Base-by-base conservation (phyloP, 2,113 vertebrate genomes). In the Bufo gargarizans region DNA sequence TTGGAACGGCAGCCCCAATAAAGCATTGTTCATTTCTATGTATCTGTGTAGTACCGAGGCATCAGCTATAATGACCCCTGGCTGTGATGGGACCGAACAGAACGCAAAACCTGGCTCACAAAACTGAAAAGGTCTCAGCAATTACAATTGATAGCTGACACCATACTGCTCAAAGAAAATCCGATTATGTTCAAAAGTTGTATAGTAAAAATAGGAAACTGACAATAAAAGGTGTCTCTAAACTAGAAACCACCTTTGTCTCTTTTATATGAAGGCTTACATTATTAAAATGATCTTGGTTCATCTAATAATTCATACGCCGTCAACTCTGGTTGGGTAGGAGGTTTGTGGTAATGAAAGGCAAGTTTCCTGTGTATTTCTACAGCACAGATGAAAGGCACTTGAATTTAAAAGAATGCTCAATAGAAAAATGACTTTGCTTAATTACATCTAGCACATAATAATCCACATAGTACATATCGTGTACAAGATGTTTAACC, bases 131-230 rank as follows among this genome's bases (percentile, higher is more conserved):
- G 63, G 47, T 69, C 65, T 84, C n/a, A 55, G 82, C 20, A 84
- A 84, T 84, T 67, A 53, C 47, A 69, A 69, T 69, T 84, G 82
- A 71, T 50, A 22, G n/a, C 82, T 50, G 69, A 69, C 50, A 83
- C 81, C 45, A 83, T 69, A 47, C 19, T 14, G 6, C 50, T 50
- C 33, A 45, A 47, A 55, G 81, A 84, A 67, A 69, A 69, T 33
- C 47, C 47, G 55, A 71, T 71, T 84, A 84, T 19, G 43, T 16
- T 33, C 47, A 84, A 55, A 53, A 33, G 6, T 4, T 45, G 55
- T 43, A 50, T 16, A 80, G 14, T 33, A 33, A 33, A 77, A 77
- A 77, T 49, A 76, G 14, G 9, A 76, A 17, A 50, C 12, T 5
- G 77, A 14, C 22, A 6, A 78, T 78, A 22, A 43, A 14, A 33